These are phyloP conservation scores for Lepidocyrtoides sp. DNA, from an alignment of 2,888 invertebrate species.

Conservation along the genomic window DNA sequence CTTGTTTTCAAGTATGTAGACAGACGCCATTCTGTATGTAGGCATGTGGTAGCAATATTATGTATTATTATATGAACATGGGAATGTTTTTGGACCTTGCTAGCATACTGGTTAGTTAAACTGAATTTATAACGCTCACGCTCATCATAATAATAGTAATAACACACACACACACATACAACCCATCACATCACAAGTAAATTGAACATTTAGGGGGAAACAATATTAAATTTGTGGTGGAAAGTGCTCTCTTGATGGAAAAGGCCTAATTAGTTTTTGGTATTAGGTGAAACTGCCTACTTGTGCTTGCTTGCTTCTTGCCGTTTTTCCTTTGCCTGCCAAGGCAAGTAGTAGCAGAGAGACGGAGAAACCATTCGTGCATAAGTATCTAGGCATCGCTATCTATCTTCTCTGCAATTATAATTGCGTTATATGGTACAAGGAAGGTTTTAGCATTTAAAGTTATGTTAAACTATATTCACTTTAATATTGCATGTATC, in stretches of 20 bases:
- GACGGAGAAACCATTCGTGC: conserved; percentile 55
- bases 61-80: background rate
- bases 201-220: conserved; percentile 79
- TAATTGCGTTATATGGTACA: background rate
- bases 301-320: conserved; percentile 7
- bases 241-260: conserved; percentile 80
- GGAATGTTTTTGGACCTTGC: conserved; percentile 12
- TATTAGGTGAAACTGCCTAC: conserved; percentile 73
- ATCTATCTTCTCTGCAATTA: background rate
- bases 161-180: conserved; percentile 47
- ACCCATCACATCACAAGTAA: conserved; percentile 79
- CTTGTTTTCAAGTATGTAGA: conserved; percentile 1
- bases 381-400: conserved; percentile 35
- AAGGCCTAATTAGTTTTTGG: conserved; percentile 80
- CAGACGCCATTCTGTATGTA: background rate
- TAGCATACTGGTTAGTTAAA: background rate
- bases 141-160: conserved; percentile 67
- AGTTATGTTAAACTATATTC: background rate
- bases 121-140: conserved; percentile 59
- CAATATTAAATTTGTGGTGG: conserved; percentile 80
- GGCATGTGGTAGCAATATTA: background rate
- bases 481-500: background rate
- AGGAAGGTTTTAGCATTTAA: background rate
- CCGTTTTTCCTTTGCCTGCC: background rate
- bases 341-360: background rate